Conservation (phyloP, 2,797 vertebrate species). For the Propithecus perrieri region DNA sequence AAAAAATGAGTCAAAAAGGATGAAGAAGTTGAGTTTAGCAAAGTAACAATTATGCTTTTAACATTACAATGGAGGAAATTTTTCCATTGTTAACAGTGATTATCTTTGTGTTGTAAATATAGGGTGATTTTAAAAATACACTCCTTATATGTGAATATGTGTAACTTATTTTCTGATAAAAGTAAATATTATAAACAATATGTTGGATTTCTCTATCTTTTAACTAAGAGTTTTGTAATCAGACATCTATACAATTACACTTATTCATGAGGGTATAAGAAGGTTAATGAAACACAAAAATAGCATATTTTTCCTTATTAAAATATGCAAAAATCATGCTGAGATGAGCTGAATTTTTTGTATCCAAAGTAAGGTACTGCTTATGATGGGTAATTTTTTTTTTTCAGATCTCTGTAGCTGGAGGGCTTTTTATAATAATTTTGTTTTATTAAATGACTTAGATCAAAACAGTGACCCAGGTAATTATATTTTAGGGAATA, state of each 20-base stretch:
- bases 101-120: conserved; percentile 2
- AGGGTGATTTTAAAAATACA: conserved; percentile 11
- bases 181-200: neutral
- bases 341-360: conserved; percentile 61
- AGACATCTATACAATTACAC: neutral
- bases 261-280: conserved; percentile 45
- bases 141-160: neutral
- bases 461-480: conserved; percentile 29
- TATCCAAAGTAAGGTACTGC: conserved; percentile 39
- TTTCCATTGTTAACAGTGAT: neutral
- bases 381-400: conserved; percentile 50
- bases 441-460: conserved; percentile 4
- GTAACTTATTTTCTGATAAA: conserved; percentile 29
- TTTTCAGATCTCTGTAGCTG: conserved; percentile 21
- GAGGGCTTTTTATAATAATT: neutral
- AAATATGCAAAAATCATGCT: conserved; percentile 65
- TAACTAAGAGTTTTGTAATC: conserved; percentile 25
- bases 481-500: conserved; percentile 52
- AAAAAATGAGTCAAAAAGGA: neutral
- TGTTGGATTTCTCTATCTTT: neutral
- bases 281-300: conserved; percentile 74
- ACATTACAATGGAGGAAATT: neutral
- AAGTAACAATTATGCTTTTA: conserved; percentile 1
- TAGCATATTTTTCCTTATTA: conserved; percentile 57
- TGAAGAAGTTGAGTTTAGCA: neutral